phyloP scores from a whole-genome alignment of 1,140 invertebrate species.

The Papilio machaon region DNA sequence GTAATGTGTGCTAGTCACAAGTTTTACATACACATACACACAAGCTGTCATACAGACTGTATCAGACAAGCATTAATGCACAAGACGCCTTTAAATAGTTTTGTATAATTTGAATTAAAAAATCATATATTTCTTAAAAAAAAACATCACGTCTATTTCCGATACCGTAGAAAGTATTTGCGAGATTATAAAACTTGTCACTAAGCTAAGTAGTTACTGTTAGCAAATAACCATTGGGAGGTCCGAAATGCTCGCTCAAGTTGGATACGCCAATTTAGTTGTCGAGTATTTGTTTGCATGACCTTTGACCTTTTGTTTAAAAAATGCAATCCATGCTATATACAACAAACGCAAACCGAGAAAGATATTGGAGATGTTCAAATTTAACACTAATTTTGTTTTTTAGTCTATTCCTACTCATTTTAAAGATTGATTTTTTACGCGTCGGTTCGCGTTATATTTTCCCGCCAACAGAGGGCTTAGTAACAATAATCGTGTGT shows the following conservation, averaged over 20 bases:
- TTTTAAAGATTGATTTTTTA: no score
- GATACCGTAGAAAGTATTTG: no score
- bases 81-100: conserved; percentile 16
- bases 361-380: neutral
- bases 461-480: neutral
- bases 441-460: no score
- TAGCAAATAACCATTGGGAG: neutral
- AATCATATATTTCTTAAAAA: neutral
- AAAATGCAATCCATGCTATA: neutral
- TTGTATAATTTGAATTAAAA: neutral
- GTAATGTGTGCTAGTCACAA: conserved; percentile 20
- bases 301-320: neutral
- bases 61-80: neutral
- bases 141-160: neutral
- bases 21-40: conserved; percentile 19
- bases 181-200: neutral
- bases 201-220: conserved; percentile 9
- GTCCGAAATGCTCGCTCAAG: conserved; percentile 51
- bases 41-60: neutral
- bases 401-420: no score
- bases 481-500: no score
- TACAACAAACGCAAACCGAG: neutral
- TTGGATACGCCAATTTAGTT: conserved; percentile 67
- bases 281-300: conserved; percentile 44
- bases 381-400: no score